Percentiles rank a stretch among this genome's conserved stretches.
phyloP scores from a whole-genome alignment of 2,888 invertebrate species.

The Tetheella fluctuosa region DNA sequence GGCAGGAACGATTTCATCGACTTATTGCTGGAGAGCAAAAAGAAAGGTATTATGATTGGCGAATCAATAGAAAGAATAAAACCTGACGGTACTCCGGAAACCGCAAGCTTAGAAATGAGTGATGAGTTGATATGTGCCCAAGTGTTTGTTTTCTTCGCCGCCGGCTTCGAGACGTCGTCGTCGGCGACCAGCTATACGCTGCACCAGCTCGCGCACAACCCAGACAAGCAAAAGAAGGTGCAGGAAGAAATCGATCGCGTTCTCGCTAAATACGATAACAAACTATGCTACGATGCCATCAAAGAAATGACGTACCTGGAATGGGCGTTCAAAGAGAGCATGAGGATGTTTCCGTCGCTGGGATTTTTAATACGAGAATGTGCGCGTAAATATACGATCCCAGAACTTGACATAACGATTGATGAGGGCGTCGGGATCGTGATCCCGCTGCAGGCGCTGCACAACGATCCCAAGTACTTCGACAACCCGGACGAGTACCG shows the following conservation, averaged over 20 bases:
- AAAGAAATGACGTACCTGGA: constrained; percentile 61
- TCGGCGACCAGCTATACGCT: constrained; percentile 62
- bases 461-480: constrained; percentile 62
- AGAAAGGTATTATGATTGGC: constrained; percentile 49
- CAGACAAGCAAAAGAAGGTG: constrained; percentile 51
- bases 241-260: constrained; percentile 57
- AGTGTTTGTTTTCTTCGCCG: constrained; percentile 63
- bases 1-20: constrained; percentile 62
- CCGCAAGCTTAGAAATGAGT: constrained; percentile 44
- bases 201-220: constrained; percentile 59
- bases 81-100: constrained; percentile 50
- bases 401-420: constrained; percentile 51
- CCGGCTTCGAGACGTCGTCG: constrained; percentile 66
- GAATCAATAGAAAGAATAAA: constrained; percentile 55
- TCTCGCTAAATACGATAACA: constrained; percentile 44
- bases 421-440: constrained; percentile 55
- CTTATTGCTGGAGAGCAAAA: constrained; percentile 53
- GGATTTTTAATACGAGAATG: constrained; percentile 56
- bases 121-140: constrained; percentile 58
- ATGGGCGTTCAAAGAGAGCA: constrained; percentile 58
- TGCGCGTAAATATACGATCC: constrained; percentile 51
- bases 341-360: constrained; percentile 65
- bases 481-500: constrained; percentile 53
- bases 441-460: constrained; percentile 50
- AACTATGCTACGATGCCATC: constrained; percentile 58